Base-by-base conservation (phyloP, 2,888 invertebrate genomes). In the Lutraria lutraria region DNA sequence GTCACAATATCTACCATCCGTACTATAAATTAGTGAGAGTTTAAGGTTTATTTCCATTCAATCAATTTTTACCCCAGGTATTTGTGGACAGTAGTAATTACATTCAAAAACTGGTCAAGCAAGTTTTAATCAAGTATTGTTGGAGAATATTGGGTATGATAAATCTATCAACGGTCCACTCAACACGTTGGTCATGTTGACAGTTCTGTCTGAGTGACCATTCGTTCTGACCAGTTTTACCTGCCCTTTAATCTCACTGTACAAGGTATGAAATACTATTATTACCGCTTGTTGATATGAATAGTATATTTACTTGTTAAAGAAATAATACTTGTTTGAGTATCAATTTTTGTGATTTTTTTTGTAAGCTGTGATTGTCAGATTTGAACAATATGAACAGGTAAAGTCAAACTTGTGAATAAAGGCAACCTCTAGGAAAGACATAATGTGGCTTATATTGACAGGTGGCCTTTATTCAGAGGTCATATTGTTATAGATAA, bases 91-190 rank as follows among this genome's bases (percentile, higher is more conserved):
- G 68, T 3, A n/a, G 56, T 19, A 72, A 52, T 43, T 83, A 83
- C 83, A 83, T 72, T 19, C 72, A 83, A 76, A 83, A 84, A 84
- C 76, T 84, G 72, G 84, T 76, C 72, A 54, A 72, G 84, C 84
- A n/a, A 76, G 54, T 84, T 84, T 19, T 76, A 34, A 34, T 68
- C 1, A 31, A 25, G 15, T 25, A 25, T 12, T 72, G 15, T 31
- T 31, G 31, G 29, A 15, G 29, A 25, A 72, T 76, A 25, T 29
- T 76, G 76, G 19, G 34, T 19, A 76, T 76, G 31, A 31, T 76
- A 31, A 31, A 76, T 76, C 76, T 76, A 31, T 76, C 34, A 76
- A 31, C 15, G 76, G 76, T 31, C 6, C 34, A 31, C 34, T 76
- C 76, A 76, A 34, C 34, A 34, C 34, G 31, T 31, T 76, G 34